Evolutionary conservation across 92 coral and sea anemone species (phyloP).

Genomic region (Umimayanthus chanpuru): DNA sequence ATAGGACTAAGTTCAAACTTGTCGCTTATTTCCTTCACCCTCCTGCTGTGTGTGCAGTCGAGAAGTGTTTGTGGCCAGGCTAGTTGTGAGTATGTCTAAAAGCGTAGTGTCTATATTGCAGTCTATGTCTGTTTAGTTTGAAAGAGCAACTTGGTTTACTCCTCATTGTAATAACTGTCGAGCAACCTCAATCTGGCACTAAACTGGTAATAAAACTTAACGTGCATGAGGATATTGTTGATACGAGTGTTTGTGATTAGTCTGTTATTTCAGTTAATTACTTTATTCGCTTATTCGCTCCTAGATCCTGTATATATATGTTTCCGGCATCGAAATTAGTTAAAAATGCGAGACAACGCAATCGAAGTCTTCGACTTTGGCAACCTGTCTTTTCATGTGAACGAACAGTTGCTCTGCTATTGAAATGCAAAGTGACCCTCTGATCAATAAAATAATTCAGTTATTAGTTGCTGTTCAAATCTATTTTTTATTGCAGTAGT

Average conservation of each 20-base stretch:
- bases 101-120: no score
- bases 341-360: conserved; percentile 23
- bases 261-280: conserved; percentile 4
- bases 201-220: neutral
- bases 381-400: conserved; percentile 35
- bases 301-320: neutral
- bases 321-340: conserved; percentile 2
- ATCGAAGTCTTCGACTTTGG: conserved; percentile 10
- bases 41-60: no score
- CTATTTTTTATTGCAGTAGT: neutral
- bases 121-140: no score
- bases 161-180: neutral
- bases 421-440: conserved; percentile 12
- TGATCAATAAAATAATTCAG: neutral
- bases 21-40: no score
- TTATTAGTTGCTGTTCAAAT: conserved; percentile 5
- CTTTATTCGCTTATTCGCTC: conserved; percentile 8
- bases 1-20: no score
- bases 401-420: conserved; percentile 21
- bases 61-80: no score
- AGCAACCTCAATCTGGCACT: neutral
- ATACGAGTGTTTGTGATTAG: neutral
- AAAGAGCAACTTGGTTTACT: neutral
- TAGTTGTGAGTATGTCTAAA: no score
- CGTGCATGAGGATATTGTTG: neutral